Evolutionary conservation across 2,113 vertebrate genomes (phyloP), one percentile per base, ranked within the genome.

Genomic region (Tupaia tana): DNA sequence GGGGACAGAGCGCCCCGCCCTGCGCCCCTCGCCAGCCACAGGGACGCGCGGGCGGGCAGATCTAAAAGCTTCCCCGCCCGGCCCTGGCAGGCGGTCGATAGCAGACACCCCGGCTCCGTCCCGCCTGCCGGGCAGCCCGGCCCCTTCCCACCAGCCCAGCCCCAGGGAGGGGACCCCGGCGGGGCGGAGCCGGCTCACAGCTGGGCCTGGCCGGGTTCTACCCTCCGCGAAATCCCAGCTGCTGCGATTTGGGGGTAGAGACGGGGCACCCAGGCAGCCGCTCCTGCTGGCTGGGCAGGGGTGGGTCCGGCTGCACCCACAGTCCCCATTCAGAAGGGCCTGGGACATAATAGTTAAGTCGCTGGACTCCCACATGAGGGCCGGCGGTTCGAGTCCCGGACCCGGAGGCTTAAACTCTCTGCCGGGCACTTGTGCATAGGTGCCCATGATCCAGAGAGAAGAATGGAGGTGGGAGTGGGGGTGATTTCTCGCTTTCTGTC

Each of bases 31-130:
- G 8, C 13, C 1, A 43, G 43, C 43, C 43, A 43, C 43, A 43
- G 43, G 95, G 95, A 93, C 2, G 9, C 19, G 14, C 80, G 3
- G 27, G 80, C 8, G 12, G 29, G 80, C 8, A 9, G 29, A 52
- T 88, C 89, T 92, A 78, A 96, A 89, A 94, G 93, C 96, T 78
- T 92, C 77, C 27, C 77, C 31, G 34, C 69, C 7, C 15, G 7
- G 34, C 67, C n/a, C 56, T 0, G 54, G 52, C 24, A 59, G 58
- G 59, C 52, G 91, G 91, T 97, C 95, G 95, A 97, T 96, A 71
- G 97, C 97, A 97, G 97, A 97, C 97, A 85, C 91, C 80, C 81
- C 43, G 96, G 92, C 97, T 96, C 96, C 94, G 43, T 66, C 87
- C 79, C 93, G 2, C 93, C 93, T 96, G 93, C 95, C 96, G 0